Evolutionary conservation across 1,140 invertebrate genomes (phyloP), one percentile per base, ranked within the genome.

Genomic region (Paracyclopina nana): DNA sequence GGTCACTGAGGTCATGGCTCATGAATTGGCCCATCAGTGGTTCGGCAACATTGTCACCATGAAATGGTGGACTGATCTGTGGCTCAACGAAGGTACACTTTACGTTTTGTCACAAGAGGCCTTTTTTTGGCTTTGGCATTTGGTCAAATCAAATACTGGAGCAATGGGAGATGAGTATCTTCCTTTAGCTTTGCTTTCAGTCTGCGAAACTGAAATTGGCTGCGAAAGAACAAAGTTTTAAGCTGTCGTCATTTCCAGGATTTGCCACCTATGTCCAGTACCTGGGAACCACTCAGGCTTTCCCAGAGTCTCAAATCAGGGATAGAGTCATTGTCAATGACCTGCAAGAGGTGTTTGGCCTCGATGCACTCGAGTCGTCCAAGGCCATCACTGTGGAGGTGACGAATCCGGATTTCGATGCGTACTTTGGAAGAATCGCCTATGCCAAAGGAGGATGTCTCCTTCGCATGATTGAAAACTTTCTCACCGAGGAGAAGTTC

Each of bases 1-100:
- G 54, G 78, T 94, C 3, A 78, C 82, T 5, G 69, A 74, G 6
- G 81, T 87, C 0, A 73, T 94, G 25, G 75, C 79, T 1, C 88
- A 95, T 63, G 90, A 95, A 67, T 66, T 92, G 45, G 85, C 86
- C 12, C 88, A 95, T 60, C 83, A 78, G 78, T 88, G 83, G 82
- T 64, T 84, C n/a, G 79, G 79, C 0, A 72, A 74, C 30, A 68
- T 76, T 38, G 70, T 75, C 3, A 79, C 79, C 0, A 78, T 79
- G 0, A 70, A 69, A 26, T 76, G 72, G 70, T 78, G 76, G 75
- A 40, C n/a, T 34, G 41, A 25, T n/a, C 28, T 85, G 84, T 65
- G 91, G 6, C 57, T 71, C 1, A 68, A 67, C 53, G 67, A 70
- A 22, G 86, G 86, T 38, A 4, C n/a, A n/a, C n/a, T n/a, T n/a